phyloP scores from a whole-genome alignment of 1,140 invertebrate genomes.

The Micrasema longulum region DNA sequence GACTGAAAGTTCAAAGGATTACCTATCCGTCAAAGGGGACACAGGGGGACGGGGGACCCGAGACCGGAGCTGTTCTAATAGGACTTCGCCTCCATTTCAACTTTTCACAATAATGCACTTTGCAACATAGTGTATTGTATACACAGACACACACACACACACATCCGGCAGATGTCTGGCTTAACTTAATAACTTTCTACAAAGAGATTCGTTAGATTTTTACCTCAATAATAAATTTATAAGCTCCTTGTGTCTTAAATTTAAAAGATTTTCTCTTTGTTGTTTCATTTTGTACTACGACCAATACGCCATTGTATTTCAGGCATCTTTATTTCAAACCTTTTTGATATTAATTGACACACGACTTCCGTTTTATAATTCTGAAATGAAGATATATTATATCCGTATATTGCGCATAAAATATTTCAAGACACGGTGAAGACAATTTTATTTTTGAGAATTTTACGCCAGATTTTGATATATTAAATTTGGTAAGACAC shows the following conservation, averaged over 20 bases:
- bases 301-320: no score
- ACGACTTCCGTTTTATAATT: no score
- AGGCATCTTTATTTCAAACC: no score
- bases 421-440: no score
- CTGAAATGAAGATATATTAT: no score
- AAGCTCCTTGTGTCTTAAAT: not conserved
- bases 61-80: slow-evolving; percentile 28
- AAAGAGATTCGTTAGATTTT: not conserved
- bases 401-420: no score
- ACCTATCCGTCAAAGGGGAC: slow-evolving; percentile 34
- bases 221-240: not conserved
- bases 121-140: slow-evolving; percentile 9
- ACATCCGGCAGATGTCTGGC: no score
- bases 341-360: no score
- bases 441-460: no score
- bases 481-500: no score
- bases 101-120: slow-evolving; percentile 47
- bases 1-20: slow-evolving; percentile 48
- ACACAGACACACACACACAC: no score
- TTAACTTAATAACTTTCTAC: slow-evolving; percentile 21
- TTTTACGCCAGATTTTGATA: no score
- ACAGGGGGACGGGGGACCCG: not conserved
- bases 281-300: not conserved
- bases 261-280: not conserved
- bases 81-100: slow-evolving; percentile 34